Evolutionary conservation across 2,888 invertebrate genomes (phyloP).

Genomic region (Polydrusus pterygomalis): DNA sequence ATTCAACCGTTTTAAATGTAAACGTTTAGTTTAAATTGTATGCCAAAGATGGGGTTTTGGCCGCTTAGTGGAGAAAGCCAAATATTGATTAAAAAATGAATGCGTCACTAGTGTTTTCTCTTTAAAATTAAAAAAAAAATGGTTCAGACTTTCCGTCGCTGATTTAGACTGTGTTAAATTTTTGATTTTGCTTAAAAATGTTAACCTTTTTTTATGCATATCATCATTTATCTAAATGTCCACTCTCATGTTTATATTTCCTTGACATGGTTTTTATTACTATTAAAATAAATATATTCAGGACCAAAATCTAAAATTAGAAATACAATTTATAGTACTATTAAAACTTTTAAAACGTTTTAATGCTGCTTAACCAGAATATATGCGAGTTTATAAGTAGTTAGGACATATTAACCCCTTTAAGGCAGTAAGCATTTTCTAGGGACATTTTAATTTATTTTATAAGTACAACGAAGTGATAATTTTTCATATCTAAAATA

Average conservation of each 20-base stretch:
- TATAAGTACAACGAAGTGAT: constrained; percentile 17
- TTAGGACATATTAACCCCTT: constrained; percentile 9
- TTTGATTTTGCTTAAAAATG: not conserved
- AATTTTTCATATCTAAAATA: constrained; percentile 10
- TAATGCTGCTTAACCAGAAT: constrained; percentile 11
- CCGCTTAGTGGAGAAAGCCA: too few species aligned
- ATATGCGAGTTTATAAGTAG: constrained; percentile 6
- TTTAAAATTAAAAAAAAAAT: too few species aligned
- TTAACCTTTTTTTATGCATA: too few species aligned
- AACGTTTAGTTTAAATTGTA: too few species aligned
- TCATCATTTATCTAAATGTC: too few species aligned
- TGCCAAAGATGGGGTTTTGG: too few species aligned
- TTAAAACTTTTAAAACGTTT: constrained; percentile 16
- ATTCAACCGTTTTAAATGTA: too few species aligned
- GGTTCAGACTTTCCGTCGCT: too few species aligned
- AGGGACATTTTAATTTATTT: not conserved
- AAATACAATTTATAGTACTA: constrained; percentile 16
- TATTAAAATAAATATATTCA: constrained; percentile 13
- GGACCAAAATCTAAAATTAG: constrained; percentile 31
- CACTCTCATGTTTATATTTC: not conserved
- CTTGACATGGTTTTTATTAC: not conserved
- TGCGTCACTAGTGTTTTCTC: too few species aligned
- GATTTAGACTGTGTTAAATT: too few species aligned
- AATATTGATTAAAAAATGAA: too few species aligned
- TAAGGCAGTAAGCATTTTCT: constrained; percentile 17